Base-by-base conservation (phyloP, 1,140 invertebrate genomes). In the Dryas iulia region DNA sequence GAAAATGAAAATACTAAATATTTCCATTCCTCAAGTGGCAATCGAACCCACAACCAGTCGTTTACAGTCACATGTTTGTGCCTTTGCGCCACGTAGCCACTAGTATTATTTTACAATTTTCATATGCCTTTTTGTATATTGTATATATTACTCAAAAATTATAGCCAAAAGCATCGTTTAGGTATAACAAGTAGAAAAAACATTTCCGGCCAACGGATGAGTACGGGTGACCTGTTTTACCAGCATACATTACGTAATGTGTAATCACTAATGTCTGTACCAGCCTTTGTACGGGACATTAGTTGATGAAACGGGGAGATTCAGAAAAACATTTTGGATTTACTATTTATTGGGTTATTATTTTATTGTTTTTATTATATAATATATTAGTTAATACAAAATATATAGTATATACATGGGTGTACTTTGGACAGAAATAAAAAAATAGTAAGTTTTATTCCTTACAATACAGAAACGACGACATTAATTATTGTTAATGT, bases 171-270 rank as follows among this genome's bases (percentile, higher is more conserved):
- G 28, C 24, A 57, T 5, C 30, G 25, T 18, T 58, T 58, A 58
- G 18, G 8, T 24, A 57, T 28, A 54, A 64, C 24, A 59, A 57
- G 8, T 24, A 57, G 53, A 54, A 64, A 33, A 59, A 57, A 39
- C 33, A 59, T 52, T 69, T 63, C 60, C 54, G 60, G 60, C 39
- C 60, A 72, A 65, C 59, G 65, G 39, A 72, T 53, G 56, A 26
- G 25, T 28, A 64, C 70, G 59, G 54, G 61, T 72, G 70, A 72
- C 70, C 70, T 72, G 65, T 63, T 72, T 69, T 59, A 54, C 59
- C 23, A 69, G 61, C 61, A 25, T 61, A 69, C 61, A 59, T 69
- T 68, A 68, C 66, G 53, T 68, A 68, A 68, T 59, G 59, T 68
- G 57, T 68, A 68, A 68, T 68, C 66, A 68, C 66, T 68, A 62